These are phyloP conservation scores for Sebastes jordani DNA, from an alignment of 2,797 vertebrate species.

Conservation along the genomic window DNA sequence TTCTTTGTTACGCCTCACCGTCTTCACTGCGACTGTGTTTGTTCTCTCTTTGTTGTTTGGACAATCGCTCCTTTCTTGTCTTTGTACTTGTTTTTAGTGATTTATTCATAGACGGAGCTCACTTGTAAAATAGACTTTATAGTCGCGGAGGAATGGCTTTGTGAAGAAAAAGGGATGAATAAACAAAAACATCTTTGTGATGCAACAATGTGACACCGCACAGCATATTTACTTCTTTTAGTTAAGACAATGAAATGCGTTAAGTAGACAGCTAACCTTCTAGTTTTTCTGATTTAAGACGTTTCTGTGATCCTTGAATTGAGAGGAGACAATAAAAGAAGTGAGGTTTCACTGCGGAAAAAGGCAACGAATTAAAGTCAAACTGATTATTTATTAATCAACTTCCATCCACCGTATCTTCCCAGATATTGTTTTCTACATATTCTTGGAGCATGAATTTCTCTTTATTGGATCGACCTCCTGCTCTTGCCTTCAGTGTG, in stretches of 20 bases:
- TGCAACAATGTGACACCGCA: conserved; percentile 36
- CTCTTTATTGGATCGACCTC: background rate
- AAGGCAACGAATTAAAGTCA: background rate
- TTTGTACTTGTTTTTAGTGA: conserved; percentile 32
- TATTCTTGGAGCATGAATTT: background rate
- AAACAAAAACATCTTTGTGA: conserved; percentile 42
- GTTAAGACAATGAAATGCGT: background rate
- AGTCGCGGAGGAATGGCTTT: conserved; percentile 7
- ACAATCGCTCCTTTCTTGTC: conserved; percentile 8
- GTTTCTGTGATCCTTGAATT: background rate
- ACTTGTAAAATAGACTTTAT: conserved; percentile 24
- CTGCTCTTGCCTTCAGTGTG: background rate
- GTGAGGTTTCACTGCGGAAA: background rate
- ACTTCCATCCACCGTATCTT: background rate
- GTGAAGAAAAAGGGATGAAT: conserved; percentile 9
- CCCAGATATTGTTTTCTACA: background rate
- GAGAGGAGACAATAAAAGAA: background rate
- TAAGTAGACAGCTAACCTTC: too few relatives aligned
- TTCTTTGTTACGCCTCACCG: background rate
- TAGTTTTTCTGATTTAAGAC: too few relatives aligned
- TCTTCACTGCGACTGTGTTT: conserved; percentile 9
- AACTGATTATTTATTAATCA: background rate
- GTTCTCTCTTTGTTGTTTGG: conserved; percentile 21
- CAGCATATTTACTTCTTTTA: background rate
- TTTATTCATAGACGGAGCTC: conserved; percentile 50